Base-by-base conservation (phyloP, 2,113 vertebrate species). In the Hucho hucho region DNA sequence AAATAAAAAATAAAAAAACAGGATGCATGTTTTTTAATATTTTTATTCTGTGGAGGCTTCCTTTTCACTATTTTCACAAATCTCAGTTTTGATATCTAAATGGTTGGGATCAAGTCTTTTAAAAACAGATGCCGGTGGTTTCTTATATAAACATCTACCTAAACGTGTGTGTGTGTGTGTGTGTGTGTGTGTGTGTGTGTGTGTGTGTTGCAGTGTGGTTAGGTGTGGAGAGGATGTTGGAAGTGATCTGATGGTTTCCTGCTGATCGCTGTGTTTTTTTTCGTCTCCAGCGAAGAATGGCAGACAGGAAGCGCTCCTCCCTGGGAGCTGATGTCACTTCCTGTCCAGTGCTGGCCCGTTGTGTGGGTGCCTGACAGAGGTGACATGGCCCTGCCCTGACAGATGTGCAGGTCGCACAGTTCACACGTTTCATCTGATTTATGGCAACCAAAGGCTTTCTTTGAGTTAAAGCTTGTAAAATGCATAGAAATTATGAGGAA, bases 301-400 rank as follows among this genome's bases (percentile, higher is more conserved):
- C 53, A 84, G 79, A 77, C 79, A 75, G 83, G 83, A 84, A 79
- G 69, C 56, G 58, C 77, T 71, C 77, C 79, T 81, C 83, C 83
- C 76, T 43, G 61, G 68, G 46, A 74, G 64, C 37, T 82, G 75
- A 81, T 79, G 79, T 79, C 72, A 79, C 76, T 81, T 84, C 79
- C 75, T 84, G 77, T 63, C 74, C 63, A 70, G 49, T 72, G 12
- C 47, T 53, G 47, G 14, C 47, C 16, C 4, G 47, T 53, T 53
- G 47, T 53, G 70, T 65, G 72, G 75, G 61, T 11, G 61, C 20
- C 22, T 64, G 61, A 25, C 61, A 26, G 22, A 64, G 61, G 24
- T 64, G 18, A 61, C 6, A 22, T 61, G 18, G 13, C 22, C 61
- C 25, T 64, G 61, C 22, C n/a, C n/a, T 64, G 61, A 64, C 61